A percentile compares a stretch with the other conserved stretches of the same genome.
These are phyloP conservation scores for Junonia oenone DNA, from an alignment of 2,888 invertebrate species.

Conservation along the genomic window DNA sequence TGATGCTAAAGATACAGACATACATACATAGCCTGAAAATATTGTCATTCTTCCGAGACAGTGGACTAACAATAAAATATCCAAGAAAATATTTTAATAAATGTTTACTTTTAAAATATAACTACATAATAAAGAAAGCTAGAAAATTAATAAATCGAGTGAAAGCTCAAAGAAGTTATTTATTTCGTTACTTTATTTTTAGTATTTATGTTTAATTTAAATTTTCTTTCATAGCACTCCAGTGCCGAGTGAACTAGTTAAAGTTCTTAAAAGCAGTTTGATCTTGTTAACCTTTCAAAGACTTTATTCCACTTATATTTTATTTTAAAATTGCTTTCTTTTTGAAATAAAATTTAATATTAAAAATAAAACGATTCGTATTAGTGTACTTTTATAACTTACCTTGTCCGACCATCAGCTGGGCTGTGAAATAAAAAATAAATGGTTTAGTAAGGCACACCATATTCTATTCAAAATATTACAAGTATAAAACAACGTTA, in stretches of 20 bases:
- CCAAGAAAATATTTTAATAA: no score
- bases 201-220: background rate
- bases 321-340: background rate
- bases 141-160: no score
- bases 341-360: background rate
- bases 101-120: no score
- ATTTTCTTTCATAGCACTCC: background rate
- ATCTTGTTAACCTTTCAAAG: slow-evolving; percentile 5
- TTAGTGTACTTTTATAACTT: slow-evolving; percentile 53
- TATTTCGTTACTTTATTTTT: background rate
- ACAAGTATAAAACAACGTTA: no score
- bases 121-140: no score
- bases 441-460: background rate
- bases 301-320: background rate
- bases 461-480: no score
- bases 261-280: slow-evolving; percentile 1
- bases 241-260: background rate
- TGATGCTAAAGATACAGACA: no score
- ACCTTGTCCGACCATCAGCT: slow-evolving; percentile 95
- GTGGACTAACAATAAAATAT: no score
- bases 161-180: background rate
- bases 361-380: background rate
- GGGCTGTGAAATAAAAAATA: slow-evolving; percentile 81
- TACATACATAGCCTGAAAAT: no score
- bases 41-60: no score